Percentiles rank a stretch among this genome's conserved stretches.
Conservation (phyloP, 2,888 invertebrate species). For the Tridacna crocea region DNA sequence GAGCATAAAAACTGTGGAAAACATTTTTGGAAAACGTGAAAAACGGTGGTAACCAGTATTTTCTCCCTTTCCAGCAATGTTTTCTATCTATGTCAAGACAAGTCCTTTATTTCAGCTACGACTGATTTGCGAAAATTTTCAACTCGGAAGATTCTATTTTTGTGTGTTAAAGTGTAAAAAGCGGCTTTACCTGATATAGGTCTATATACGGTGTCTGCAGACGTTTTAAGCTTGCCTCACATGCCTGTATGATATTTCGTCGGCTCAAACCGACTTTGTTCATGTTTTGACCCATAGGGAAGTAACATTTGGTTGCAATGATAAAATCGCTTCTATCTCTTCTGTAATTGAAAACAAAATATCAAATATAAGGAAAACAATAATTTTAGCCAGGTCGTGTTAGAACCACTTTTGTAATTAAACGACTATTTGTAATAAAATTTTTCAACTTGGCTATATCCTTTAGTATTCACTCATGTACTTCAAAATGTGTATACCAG, state of each 20-base stretch:
- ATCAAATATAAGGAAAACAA: background rate
- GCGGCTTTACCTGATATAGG: conserved; percentile 70
- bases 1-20: background rate
- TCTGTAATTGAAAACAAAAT: conserved; percentile 39
- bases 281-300: conserved; percentile 42
- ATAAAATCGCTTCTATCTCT: conserved; percentile 63
- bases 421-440: background rate
- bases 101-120: background rate
- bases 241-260: conserved; percentile 69
- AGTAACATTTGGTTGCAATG: conserved; percentile 70
- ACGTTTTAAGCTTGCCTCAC: conserved; percentile 73
- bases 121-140: background rate
- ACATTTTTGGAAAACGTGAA: background rate
- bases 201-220: conserved; percentile 77
- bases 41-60: background rate
- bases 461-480: too few relatives aligned
- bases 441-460: background rate
- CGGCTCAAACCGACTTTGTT: conserved; percentile 74
- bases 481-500: background rate
- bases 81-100: background rate
- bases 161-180: background rate
- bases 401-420: too few relatives aligned
- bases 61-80: background rate
- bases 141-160: background rate
- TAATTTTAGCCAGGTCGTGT: background rate